Evolutionary conservation across 2,113 vertebrate genomes (phyloP).

Genomic region (Taurulus bubalis): DNA sequence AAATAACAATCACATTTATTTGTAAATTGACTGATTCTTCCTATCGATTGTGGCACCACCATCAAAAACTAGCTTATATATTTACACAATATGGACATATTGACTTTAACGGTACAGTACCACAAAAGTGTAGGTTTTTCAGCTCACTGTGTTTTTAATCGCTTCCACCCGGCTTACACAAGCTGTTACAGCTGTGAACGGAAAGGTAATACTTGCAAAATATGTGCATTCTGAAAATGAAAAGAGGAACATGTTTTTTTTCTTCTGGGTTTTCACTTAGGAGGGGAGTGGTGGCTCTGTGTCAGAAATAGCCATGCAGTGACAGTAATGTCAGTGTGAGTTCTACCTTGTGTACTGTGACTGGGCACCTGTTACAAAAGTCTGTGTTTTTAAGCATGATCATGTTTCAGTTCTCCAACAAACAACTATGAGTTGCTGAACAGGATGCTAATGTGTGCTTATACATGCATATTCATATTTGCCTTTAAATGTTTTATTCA

Average conservation of each 20-base stretch:
- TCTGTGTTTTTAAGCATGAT: slow-evolving; percentile 8
- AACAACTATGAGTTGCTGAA: neutral
- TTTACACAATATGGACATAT: neutral
- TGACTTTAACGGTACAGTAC: slow-evolving; percentile 2
- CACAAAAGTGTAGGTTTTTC: neutral
- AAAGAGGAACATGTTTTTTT: slow-evolving; percentile 71
- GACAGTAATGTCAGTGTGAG: slow-evolving; percentile 7
- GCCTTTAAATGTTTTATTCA: neutral
- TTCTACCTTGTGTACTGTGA: neutral
- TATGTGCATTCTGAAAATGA: slow-evolving; percentile 64
- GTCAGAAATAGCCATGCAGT: slow-evolving; percentile 52
- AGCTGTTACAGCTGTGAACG: slow-evolving; percentile 64
- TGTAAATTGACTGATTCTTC: neutral
- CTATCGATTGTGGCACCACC: neutral
- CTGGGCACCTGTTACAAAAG: slow-evolving; percentile 45
- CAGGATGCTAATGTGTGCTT: neutral
- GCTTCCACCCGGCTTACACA: neutral
- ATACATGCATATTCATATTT: neutral
- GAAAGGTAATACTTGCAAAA: slow-evolving; percentile 84
- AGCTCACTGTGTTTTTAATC: slow-evolving; percentile 8
- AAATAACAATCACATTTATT: neutral
- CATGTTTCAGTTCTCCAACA: neutral
- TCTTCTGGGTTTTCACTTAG: slow-evolving; percentile 24
- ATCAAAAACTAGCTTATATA: neutral
- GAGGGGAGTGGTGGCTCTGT: neutral